Base-by-base conservation (phyloP, 2,113 vertebrate species). In the Amphiprion percula region DNA sequence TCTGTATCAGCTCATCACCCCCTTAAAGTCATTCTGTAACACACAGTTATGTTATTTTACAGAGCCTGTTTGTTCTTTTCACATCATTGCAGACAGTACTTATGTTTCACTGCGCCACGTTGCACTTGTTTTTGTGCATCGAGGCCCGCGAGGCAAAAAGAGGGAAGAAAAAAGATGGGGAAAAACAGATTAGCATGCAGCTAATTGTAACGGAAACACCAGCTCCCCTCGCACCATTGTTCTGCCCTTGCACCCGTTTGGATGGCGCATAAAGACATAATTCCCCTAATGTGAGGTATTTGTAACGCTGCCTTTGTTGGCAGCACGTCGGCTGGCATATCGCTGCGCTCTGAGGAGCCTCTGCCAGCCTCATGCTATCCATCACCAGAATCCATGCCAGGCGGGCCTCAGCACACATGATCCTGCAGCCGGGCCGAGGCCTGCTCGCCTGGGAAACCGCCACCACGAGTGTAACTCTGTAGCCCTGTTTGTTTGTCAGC, bases 281-380 rank as follows among this genome's bases (percentile, higher is more conserved):
- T 93, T 90, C 85, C 90, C 79, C 71, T 91, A 89, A 93, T 92
- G 86, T 82, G 82, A 88, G 85, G 82, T 83, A 87, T 92, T 93
- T 90, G 89, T 91, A 88, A 92, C 64, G 72, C 81, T 58, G 83
- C 68, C 83, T 85, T 84, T 90, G 83, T 87, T 90, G 84, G 89
- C 86, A 90, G 74, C 30, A 0, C 71, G 37, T 80, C 5, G 71
- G 59, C 74, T 80, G 84, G 85, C 84, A 41, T 67, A 23, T 79
- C 19, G 17, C 79, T 74, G 30, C 41, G 39, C 80, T 78, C 73
- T 23, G 72, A 69, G 69, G 68, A 77, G 82, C 41, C 74, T 67
- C 61, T 75, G 74, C 86, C 85, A 81, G 70, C 70, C 23, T 74
- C 70, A 8, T 47, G 11, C 79, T 69, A 79, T 89, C 86, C 78